Percentiles rank a stretch among this genome's conserved stretches.
Conservation (phyloP, 2,797 vertebrate species). For the Pseudochirops corinnae region DNA sequence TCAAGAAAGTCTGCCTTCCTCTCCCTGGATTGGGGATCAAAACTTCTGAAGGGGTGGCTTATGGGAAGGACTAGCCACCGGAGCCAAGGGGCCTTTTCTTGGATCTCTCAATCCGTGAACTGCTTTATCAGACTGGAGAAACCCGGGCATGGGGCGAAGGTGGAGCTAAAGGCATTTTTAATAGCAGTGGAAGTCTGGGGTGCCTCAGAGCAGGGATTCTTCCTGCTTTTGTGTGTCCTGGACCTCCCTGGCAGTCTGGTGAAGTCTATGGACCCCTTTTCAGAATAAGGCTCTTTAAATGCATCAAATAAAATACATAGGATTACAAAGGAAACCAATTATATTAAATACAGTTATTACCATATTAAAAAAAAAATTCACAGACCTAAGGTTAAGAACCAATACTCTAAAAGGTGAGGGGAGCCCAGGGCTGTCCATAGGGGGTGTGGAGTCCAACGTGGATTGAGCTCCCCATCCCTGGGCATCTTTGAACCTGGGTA, state of each 20-base stretch:
- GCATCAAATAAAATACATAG: background rate
- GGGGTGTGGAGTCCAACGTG: background rate
- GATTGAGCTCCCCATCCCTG: background rate
- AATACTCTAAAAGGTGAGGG: background rate
- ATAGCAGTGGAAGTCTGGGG: background rate
- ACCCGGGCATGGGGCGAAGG: background rate
- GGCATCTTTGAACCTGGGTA: background rate
- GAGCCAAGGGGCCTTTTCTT: background rate
- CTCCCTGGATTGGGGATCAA: background rate
- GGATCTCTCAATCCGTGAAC: background rate
- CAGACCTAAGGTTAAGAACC: background rate
- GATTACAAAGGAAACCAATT: background rate
- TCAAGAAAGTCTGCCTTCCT: background rate
- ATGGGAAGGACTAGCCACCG: background rate
- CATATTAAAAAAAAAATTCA: background rate
- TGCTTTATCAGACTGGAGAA: background rate
- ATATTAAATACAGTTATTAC: background rate
- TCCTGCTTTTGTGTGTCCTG: background rate
- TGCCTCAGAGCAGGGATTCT: background rate
- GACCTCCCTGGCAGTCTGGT: background rate
- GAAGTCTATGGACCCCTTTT: background rate
- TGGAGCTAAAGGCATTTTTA: background rate
- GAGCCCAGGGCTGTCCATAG: background rate
- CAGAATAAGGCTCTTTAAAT: background rate
- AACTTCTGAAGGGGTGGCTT: background rate